Evolutionary conservation across 1,140 invertebrate species (phyloP).

Genomic region (Patella vulgata): DNA sequence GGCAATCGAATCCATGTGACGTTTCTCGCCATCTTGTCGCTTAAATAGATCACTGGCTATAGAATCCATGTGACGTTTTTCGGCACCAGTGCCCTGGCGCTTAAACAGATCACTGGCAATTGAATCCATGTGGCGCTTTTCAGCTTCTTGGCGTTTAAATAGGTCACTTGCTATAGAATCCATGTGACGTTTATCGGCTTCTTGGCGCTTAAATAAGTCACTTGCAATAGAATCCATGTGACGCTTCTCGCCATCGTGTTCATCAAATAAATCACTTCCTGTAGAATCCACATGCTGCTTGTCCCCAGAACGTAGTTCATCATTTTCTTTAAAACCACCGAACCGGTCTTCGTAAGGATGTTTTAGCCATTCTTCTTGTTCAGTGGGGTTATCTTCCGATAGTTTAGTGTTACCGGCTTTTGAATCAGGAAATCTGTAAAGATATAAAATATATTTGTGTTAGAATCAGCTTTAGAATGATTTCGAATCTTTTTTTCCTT

Average conservation of each 20-base stretch:
- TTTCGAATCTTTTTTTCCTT: too few species aligned
- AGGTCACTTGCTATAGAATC: conserved; percentile 2
- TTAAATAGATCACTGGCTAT: conserved; percentile 15
- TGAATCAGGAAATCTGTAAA: too few species aligned
- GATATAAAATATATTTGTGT: too few species aligned
- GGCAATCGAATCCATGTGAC: conserved; percentile 17
- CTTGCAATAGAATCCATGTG: conserved; percentile 8
- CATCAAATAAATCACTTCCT: conserved; percentile 2
- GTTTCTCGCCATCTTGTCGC: conserved; percentile 5
- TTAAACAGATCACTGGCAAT: background rate
- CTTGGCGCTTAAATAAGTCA: conserved; percentile 10
- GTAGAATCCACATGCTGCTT: conserved; percentile 6
- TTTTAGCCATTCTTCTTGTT: conserved; percentile 4
- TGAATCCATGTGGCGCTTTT: background rate
- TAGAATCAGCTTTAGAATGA: too few species aligned
- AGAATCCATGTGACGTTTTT: conserved; percentile 12
- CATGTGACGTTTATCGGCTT: background rate
- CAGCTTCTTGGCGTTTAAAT: conserved; percentile 1
- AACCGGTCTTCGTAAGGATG: conserved; percentile 7
- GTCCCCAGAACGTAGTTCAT: background rate
- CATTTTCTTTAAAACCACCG: conserved; percentile 7
- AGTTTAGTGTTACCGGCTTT: too few species aligned
- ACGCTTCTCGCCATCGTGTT: background rate
- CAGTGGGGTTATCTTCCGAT: too few species aligned
- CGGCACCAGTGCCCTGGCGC: background rate